Base-by-base conservation (phyloP, 2,797 vertebrate genomes). In the Taeniopygia guttata region DNA sequence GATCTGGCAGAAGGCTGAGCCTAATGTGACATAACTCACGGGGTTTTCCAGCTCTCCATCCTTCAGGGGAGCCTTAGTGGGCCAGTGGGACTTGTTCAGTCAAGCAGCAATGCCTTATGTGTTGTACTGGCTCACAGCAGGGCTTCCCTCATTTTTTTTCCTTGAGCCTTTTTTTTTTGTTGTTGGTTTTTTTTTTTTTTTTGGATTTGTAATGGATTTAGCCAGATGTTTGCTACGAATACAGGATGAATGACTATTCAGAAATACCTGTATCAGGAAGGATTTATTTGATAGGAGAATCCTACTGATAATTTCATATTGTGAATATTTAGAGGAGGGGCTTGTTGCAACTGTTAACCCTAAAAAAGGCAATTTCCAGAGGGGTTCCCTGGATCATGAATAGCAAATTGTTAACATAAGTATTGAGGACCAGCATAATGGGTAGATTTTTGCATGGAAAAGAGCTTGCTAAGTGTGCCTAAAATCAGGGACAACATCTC, bases 101-200 rank as follows among this genome's bases (percentile, higher is more conserved):
- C 2, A 3, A 75, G 63, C 1, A 2, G 18, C 13, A 75, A 13
- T 36, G 14, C 5, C 25, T 58, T 46, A 29, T 1, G 2, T 13
- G 8, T 46, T 55, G 7, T 32, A 22, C 10, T 42, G 43, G 8
- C 38, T 83, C 59, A 30, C 11, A 49, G 52, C 10, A 74, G 22
- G 34, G 3, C 16, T 70, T 87, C 16, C 14, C 49, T 74, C 38
- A 9, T 5, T 64, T 78, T 27, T 49, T 7, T 16, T 60, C 36
- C 36, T 68, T 64, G 42, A 89, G n/a, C 11, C 13, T 82, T 89
- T 48, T 12, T 51, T 81, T 62, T 52, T n/a, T n/a, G n/a, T n/a
- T n/a, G n/a, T n/a, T n/a, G n/a, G n/a, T 82, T 89, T 48, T 12
- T 51, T 82, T 89, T 48, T 12, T 51, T 80, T 75, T 54, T 76